phyloP scores from a whole-genome alignment of 2,888 invertebrate species.

The Sclerodermus sp. region DNA sequence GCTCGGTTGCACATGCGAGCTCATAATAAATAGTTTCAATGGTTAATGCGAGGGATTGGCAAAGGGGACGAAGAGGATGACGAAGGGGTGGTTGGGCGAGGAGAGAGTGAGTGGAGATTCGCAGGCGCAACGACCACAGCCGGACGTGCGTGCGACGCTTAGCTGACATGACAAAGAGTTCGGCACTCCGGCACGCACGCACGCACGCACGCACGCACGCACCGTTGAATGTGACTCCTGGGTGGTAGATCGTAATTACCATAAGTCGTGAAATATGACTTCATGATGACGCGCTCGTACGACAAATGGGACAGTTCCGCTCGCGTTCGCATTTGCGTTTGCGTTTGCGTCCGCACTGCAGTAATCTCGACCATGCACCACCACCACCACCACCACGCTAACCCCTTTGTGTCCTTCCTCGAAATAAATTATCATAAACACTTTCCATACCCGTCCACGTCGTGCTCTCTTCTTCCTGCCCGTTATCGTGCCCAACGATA shows the following conservation, averaged over 20 bases:
- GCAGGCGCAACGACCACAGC: neutral
- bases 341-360: too few species aligned
- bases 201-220: slow-evolving; percentile 12
- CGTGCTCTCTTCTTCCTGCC: too few species aligned
- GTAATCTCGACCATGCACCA: too few species aligned
- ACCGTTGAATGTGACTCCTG: slow-evolving; percentile 34
- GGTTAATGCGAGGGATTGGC: neutral
- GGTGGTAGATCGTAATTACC: slow-evolving; percentile 53
- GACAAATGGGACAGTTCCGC: slow-evolving; percentile 51
- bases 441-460: too few species aligned
- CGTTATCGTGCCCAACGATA: too few species aligned
- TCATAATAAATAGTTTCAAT: slow-evolving; percentile 2
- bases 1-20: neutral
- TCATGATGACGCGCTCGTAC: slow-evolving; percentile 47
- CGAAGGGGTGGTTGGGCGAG: too few species aligned
- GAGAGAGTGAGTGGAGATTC: neutral
- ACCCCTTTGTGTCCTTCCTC: too few species aligned
- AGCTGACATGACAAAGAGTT: slow-evolving; percentile 28
- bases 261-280: slow-evolving; percentile 55
- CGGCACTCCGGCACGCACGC: slow-evolving; percentile 9
- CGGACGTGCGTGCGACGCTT: too few species aligned
- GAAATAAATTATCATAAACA: too few species aligned
- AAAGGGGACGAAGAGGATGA: too few species aligned
- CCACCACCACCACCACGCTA: too few species aligned
- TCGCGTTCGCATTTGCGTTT: too few species aligned